phyloP scores from a whole-genome alignment of 1,140 invertebrate species.

The Scaptomyza hsui region DNA sequence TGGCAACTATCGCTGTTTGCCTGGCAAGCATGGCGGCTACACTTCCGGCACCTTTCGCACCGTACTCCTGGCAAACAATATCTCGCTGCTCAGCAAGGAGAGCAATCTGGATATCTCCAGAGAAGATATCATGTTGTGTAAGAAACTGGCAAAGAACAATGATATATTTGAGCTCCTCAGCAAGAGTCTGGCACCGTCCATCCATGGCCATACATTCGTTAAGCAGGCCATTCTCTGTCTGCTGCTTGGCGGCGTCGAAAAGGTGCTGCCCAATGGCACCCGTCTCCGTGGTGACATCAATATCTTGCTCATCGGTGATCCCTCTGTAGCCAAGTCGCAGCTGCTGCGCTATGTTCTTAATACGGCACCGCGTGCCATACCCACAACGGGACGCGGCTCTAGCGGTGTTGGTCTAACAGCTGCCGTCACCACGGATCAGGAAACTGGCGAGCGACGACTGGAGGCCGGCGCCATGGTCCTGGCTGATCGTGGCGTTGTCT shows the following conservation, averaged over 20 bases:
- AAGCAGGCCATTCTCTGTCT: slow-evolving; percentile 98
- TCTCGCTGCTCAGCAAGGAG: slow-evolving; percentile 96
- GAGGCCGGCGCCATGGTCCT: slow-evolving; percentile 99
- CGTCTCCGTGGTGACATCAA: slow-evolving; percentile 99
- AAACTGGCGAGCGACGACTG: slow-evolving; percentile 94
- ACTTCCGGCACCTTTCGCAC: slow-evolving; percentile 98
- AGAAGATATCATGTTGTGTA: slow-evolving; percentile 96
- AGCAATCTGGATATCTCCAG: slow-evolving; percentile 91
- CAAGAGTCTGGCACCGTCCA: slow-evolving; percentile 98
- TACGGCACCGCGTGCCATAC: slow-evolving; percentile 97
- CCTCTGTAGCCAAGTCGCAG: slow-evolving; percentile 99
- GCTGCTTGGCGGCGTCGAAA: slow-evolving; percentile 97
- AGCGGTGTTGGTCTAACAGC: slow-evolving; percentile 99
- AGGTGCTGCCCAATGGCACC: slow-evolving; percentile 97
- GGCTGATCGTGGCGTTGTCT: slow-evolving; percentile 98
- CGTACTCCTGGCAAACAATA: slow-evolving; percentile 96
- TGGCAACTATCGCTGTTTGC: slow-evolving; percentile 97
- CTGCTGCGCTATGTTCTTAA: slow-evolving; percentile 96
- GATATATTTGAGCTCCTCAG: slow-evolving; percentile 96
- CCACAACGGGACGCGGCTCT: slow-evolving; percentile 97
- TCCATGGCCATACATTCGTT: slow-evolving; percentile 98
- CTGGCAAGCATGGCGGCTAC: slow-evolving; percentile 96
- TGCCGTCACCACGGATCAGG: slow-evolving; percentile 97
- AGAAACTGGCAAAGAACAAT: slow-evolving; percentile 91
- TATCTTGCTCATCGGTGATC: slow-evolving; percentile 98